These are phyloP conservation scores for Parnassius orleans DNA, from an alignment of 2,888 invertebrate genomes.

Conservation along the genomic window DNA sequence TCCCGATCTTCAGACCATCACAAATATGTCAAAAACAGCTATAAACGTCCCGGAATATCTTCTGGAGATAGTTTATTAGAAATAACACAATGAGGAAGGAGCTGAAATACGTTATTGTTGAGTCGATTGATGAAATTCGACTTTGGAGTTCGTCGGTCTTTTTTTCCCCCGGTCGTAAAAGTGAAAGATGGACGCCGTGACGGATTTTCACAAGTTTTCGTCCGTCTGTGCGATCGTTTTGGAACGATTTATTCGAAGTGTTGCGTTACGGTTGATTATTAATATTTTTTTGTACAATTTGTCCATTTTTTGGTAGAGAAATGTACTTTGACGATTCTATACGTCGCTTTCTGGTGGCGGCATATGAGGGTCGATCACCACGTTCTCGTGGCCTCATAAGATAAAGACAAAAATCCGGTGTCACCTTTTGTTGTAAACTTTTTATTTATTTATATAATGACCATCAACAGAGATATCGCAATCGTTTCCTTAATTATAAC, in stretches of 20 bases:
- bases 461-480: no score
- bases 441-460: no score
- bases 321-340: background rate
- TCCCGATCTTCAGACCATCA: constrained; percentile 67
- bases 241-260: constrained; percentile 16
- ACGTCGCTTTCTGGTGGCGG: background rate
- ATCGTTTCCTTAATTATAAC: no score
- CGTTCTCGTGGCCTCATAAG: no score
- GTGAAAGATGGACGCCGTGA: constrained; percentile 22
- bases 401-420: no score
- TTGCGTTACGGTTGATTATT: background rate
- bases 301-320: background rate
- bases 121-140: constrained; percentile 50
- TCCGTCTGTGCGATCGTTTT: constrained; percentile 6
- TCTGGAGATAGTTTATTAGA: constrained; percentile 69
- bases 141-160: constrained; percentile 26
- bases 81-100: constrained; percentile 56
- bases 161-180: constrained; percentile 21
- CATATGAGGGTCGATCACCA: no score
- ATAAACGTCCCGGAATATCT: constrained; percentile 64
- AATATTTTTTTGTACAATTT: background rate
- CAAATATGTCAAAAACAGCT: constrained; percentile 76
- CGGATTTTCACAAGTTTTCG: constrained; percentile 17
- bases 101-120: constrained; percentile 50
- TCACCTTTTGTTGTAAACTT: no score